Evolutionary conservation across 2,888 invertebrate genomes (phyloP).

Genomic region (Drosophila greeni): DNA sequence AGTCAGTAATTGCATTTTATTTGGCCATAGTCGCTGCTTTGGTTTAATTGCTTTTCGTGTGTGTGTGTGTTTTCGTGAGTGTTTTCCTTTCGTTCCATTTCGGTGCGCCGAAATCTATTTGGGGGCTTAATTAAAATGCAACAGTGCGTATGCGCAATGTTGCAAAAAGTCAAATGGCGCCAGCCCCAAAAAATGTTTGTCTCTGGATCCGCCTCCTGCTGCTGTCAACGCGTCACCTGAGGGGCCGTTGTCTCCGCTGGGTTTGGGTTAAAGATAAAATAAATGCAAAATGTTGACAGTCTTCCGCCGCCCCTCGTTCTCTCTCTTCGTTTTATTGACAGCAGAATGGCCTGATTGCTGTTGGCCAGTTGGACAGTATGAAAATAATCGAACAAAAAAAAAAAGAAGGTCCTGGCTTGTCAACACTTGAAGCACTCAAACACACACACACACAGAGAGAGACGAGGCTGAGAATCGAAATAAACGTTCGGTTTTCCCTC

Average conservation of each 20-base stretch:
- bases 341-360: slow-evolving; percentile 66
- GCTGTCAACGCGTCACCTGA: slow-evolving; percentile 18
- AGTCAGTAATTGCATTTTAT: slow-evolving; percentile 67
- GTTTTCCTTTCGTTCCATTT: slow-evolving; percentile 30
- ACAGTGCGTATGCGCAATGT: slow-evolving; percentile 66
- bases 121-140: slow-evolving; percentile 69
- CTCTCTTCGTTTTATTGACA: slow-evolving; percentile 61
- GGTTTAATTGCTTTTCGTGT: slow-evolving; percentile 68
- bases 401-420: slow-evolving; percentile 39
- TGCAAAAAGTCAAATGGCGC: slow-evolving; percentile 63
- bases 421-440: slow-evolving; percentile 52
- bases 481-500: slow-evolving; percentile 62
- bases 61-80: slow-evolving; percentile 14
- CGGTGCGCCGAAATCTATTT: slow-evolving; percentile 57
- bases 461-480: slow-evolving; percentile 5
- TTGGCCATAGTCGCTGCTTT: slow-evolving; percentile 52
- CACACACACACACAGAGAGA: not conserved
- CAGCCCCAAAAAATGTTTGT: slow-evolving; percentile 53
- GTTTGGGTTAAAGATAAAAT: slow-evolving; percentile 56
- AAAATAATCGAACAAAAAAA: slow-evolving; percentile 30
- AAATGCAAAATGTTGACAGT: slow-evolving; percentile 70
- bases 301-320: not conserved
- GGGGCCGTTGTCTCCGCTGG: slow-evolving; percentile 10
- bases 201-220: slow-evolving; percentile 11
- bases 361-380: slow-evolving; percentile 31